Evolutionary conservation across 2,888 invertebrate genomes (phyloP).

Genomic region (Sturmia bella): DNA sequence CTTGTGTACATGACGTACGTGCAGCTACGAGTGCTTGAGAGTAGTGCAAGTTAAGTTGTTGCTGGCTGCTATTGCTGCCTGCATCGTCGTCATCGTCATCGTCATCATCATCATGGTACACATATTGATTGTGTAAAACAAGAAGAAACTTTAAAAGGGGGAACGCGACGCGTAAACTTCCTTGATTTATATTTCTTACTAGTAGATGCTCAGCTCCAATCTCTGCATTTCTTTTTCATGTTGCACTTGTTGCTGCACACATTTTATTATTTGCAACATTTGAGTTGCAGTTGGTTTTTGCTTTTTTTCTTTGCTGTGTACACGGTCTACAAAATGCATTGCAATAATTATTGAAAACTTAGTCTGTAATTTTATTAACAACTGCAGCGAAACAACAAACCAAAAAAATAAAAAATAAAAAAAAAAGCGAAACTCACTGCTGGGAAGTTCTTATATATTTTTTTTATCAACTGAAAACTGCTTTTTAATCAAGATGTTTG

Average conservation of each 20-base stretch:
- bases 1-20: slow-evolving; percentile 40
- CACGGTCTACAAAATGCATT: neutral
- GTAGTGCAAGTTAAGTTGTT: slow-evolving; percentile 5
- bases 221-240: slow-evolving; percentile 30
- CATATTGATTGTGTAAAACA: too few species aligned
- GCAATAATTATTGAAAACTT: slow-evolving; percentile 38
- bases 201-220: slow-evolving; percentile 15
- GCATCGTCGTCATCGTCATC: too few species aligned
- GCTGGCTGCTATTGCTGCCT: slow-evolving; percentile 22
- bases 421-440: neutral
- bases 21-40: slow-evolving; percentile 11
- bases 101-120: neutral
- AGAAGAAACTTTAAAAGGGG: slow-evolving; percentile 22
- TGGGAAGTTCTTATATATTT: slow-evolving; percentile 7
- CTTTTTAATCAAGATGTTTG: slow-evolving; percentile 3
- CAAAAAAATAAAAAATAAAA: too few species aligned
- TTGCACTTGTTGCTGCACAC: slow-evolving; percentile 54
- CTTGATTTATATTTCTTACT: slow-evolving; percentile 40
- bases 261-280: slow-evolving; percentile 39
- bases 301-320: neutral
- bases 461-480: slow-evolving; percentile 19
- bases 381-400: slow-evolving; percentile 11
- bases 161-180: slow-evolving; percentile 28
- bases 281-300: neutral
- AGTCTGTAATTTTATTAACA: slow-evolving; percentile 27